Conservation (phyloP, 2,888 invertebrate species). For the Tetragnatha montana region DNA sequence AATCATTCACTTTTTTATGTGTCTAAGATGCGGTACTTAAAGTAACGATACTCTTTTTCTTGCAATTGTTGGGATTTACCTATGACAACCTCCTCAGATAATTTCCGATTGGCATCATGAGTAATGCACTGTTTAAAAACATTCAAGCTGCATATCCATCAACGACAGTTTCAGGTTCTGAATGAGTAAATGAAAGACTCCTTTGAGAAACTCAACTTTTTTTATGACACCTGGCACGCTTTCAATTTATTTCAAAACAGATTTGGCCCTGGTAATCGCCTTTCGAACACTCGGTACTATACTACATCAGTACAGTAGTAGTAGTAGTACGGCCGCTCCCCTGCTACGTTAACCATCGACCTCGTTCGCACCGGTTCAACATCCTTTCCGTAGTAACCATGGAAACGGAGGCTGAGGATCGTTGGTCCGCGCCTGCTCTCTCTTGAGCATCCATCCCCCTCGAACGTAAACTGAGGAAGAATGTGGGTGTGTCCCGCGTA, state of each 20-base stretch:
- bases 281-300: background rate
- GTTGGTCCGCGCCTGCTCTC: slow-evolving; percentile 37
- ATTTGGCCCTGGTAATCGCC: background rate
- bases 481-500: background rate
- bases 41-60: too few relatives aligned
- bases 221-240: background rate
- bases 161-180: too few relatives aligned
- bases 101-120: too few relatives aligned
- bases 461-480: background rate
- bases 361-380: slow-evolving; percentile 58
- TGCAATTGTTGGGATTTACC: too few relatives aligned
- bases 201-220: too few relatives aligned
- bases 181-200: too few relatives aligned
- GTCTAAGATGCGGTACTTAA: too few relatives aligned
- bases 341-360: background rate
- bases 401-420: slow-evolving; percentile 56
- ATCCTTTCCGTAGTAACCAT: slow-evolving; percentile 46
- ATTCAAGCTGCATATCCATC: too few relatives aligned
- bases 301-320: background rate
- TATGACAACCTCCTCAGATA: too few relatives aligned
- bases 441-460: background rate
- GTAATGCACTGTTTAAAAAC: too few relatives aligned
- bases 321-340: background rate
- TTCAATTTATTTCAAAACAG: background rate
- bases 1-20: too few relatives aligned